Conservation (phyloP, 1,140 invertebrate genomes). For the Marisa cornuarietis region DNA sequence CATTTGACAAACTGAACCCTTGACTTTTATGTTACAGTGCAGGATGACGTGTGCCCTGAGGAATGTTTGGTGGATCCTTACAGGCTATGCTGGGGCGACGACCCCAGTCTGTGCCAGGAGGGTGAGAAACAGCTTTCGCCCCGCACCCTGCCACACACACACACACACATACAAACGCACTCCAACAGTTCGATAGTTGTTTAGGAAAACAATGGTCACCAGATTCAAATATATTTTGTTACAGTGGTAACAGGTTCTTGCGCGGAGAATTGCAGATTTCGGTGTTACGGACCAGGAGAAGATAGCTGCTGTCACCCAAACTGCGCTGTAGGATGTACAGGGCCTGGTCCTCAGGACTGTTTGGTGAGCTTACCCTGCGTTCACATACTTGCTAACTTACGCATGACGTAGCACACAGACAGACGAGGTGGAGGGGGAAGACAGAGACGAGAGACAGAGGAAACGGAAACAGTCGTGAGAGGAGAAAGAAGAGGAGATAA, state of each 20-base stretch:
- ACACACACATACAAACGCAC: not conserved
- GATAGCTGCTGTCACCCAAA: constrained; percentile 93
- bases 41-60: constrained; percentile 19
- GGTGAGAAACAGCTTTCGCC: constrained; percentile 22
- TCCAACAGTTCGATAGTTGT: too few relatives aligned
- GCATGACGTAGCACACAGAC: too few relatives aligned
- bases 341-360: constrained; percentile 91
- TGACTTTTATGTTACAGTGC: not conserved
- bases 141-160: not conserved
- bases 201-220: too few relatives aligned
- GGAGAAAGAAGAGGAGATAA: not conserved
- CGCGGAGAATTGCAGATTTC: constrained; percentile 76
- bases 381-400: not conserved
- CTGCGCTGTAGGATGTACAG: constrained; percentile 94
- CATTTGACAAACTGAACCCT: not conserved
- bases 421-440: too few relatives aligned
- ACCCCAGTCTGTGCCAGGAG: constrained; percentile 36
- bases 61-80: constrained; percentile 17
- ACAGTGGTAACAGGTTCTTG: constrained; percentile 31
- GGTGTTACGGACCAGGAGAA: constrained; percentile 90
- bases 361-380: constrained; percentile 69
- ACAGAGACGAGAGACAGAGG: too few relatives aligned
- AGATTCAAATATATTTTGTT: not conserved
- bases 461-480: too few relatives aligned
- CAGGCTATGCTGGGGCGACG: constrained; percentile 36